These are phyloP conservation scores for Oeneis ivallda DNA, from an alignment of 2,888 invertebrate genomes.

Conservation along the genomic window DNA sequence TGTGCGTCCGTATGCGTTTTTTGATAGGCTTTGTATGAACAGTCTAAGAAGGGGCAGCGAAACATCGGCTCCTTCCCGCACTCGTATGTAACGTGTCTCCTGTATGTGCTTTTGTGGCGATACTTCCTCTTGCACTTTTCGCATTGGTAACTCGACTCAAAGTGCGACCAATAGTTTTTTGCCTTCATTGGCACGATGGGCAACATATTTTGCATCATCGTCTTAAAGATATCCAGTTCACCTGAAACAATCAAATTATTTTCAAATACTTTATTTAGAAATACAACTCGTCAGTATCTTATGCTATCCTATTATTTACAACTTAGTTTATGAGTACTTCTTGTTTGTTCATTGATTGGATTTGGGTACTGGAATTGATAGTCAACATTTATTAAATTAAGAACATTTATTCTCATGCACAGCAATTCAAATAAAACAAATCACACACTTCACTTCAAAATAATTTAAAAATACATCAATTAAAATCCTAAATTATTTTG, in stretches of 20 bases:
- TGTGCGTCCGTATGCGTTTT: constrained; percentile 78
- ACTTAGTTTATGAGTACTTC: not conserved
- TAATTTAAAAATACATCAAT: constrained; percentile 63
- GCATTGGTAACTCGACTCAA: constrained; percentile 79
- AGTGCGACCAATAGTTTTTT: constrained; percentile 76
- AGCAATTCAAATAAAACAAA: constrained; percentile 68
- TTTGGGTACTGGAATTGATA: constrained; percentile 29
- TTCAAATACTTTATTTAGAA: constrained; percentile 25
- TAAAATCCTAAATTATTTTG: constrained; percentile 54
- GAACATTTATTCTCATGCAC: constrained; percentile 81
- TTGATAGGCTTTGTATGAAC: constrained; percentile 77
- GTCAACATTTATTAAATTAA: constrained; percentile 61
- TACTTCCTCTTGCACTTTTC: constrained; percentile 87
- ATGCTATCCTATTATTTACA: constrained; percentile 13
- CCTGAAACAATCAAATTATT: constrained; percentile 64
- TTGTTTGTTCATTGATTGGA: constrained; percentile 1
- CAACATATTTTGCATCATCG: constrained; percentile 76
- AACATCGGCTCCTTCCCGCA: constrained; percentile 84
- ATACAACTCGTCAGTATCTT: not conserved
- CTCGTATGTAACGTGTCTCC: constrained; percentile 86
- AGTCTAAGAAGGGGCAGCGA: constrained; percentile 73
- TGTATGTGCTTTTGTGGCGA: constrained; percentile 87
- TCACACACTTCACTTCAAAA: constrained; percentile 73
- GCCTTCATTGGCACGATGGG: constrained; percentile 77
- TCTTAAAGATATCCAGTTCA: constrained; percentile 77